Evolutionary conservation across 2,113 vertebrate species (phyloP).

Genomic region (Rhinoptilus africanus): DNA sequence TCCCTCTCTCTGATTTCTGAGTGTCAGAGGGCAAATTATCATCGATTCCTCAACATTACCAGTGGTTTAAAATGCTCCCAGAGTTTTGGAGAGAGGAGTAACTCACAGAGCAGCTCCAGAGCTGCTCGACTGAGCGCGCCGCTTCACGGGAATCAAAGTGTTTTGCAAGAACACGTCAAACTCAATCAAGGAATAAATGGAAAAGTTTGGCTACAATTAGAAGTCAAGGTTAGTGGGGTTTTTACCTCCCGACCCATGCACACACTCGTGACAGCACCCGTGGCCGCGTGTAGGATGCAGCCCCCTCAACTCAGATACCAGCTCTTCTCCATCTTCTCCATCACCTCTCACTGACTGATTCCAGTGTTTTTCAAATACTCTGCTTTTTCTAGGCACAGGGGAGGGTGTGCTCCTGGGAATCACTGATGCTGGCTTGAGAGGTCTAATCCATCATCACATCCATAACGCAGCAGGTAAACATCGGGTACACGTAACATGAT

Average conservation of each 20-base stretch:
- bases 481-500: neutral
- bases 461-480: rapidly evolving
- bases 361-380: neutral
- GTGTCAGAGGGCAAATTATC: neutral
- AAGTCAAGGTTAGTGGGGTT: neutral
- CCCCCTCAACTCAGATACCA: neutral
- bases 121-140: rapidly evolving
- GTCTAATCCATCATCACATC: neutral
- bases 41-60: neutral
- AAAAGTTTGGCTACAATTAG: neutral
- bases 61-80: neutral
- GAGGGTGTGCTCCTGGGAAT: neutral
- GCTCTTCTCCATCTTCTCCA: neutral
- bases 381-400: neutral
- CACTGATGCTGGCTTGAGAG: rapidly evolving
- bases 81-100: neutral
- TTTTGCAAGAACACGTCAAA: neutral
- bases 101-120: neutral
- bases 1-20: neutral
- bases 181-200: neutral
- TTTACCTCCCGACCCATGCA: neutral
- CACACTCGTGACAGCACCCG: rapidly evolving
- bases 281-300: rapidly evolving
- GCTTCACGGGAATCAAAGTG: neutral
- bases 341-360: neutral